Evolutionary conservation across 2,113 vertebrate genomes (phyloP).

Genomic region (Carlito syrichta): DNA sequence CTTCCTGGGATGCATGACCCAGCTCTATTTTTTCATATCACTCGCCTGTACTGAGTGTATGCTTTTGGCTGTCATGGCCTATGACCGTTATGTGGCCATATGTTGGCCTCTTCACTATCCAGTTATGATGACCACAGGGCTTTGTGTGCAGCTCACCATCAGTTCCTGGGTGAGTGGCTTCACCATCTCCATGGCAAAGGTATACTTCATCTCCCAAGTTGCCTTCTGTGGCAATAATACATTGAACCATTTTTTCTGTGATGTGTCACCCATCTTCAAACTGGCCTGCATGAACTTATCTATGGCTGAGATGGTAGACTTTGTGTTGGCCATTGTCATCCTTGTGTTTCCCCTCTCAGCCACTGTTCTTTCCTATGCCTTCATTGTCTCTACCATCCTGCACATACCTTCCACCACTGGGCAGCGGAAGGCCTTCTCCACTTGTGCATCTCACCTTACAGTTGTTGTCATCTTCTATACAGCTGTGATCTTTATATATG

Average conservation of each 20-base stretch:
- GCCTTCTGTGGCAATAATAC: conserved; percentile 70
- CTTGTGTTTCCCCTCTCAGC: conserved; percentile 71
- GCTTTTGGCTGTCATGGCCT: conserved; percentile 74
- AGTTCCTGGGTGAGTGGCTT: conserved; percentile 74
- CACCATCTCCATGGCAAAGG: conserved; percentile 65
- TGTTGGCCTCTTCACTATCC: conserved; percentile 72
- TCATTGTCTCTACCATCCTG: conserved; percentile 72
- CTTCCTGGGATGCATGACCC: conserved; percentile 73
- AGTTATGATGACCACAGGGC: conserved; percentile 60
- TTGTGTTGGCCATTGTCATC: conserved; percentile 72
- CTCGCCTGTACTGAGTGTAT: conserved; percentile 77
- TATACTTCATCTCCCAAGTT: conserved; percentile 71
- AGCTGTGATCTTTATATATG: conserved; percentile 77
- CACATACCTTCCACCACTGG: conserved; percentile 66
- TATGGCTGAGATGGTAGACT: conserved; percentile 69
- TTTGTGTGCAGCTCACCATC: conserved; percentile 63
- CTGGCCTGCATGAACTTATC: conserved; percentile 70
- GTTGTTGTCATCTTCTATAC: conserved; percentile 76
- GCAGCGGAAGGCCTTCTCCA: conserved; percentile 76
- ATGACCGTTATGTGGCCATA: conserved; percentile 70
- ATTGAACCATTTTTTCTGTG: conserved; percentile 80
- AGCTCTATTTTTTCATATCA: conserved; percentile 78
- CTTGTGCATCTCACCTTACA: conserved; percentile 72
- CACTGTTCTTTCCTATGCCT: conserved; percentile 74
- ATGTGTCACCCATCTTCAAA: conserved; percentile 77